Conservation (phyloP, 2,113 vertebrate genomes). For the Halcyon malimbica region DNA sequence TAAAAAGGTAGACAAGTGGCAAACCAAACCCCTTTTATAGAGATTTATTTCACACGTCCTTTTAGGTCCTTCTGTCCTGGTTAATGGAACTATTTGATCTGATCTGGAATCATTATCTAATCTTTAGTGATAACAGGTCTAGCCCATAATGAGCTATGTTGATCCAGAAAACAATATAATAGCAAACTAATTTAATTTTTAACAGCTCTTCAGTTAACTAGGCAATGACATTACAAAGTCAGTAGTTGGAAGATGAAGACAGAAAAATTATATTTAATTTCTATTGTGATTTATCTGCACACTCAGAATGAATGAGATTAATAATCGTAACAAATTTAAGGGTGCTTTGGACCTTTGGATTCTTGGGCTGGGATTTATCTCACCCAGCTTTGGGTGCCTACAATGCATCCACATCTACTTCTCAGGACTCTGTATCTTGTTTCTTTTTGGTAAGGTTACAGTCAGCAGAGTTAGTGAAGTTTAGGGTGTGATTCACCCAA, state of each 20-base stretch:
- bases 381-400: not conserved
- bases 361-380: not conserved
- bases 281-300: not conserved
- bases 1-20: not conserved
- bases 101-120: not conserved
- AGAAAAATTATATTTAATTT: not conserved
- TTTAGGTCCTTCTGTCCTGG: not conserved
- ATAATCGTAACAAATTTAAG: not conserved
- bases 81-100: not conserved
- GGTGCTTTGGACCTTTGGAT: not conserved
- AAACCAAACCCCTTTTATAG: not conserved
- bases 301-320: not conserved
- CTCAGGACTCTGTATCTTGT: not conserved
- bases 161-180: not conserved
- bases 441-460: not conserved
- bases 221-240: not conserved
- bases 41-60: not conserved
- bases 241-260: not conserved
- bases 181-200: not conserved
- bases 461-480: not conserved
- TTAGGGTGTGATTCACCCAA: not conserved
- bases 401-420: not conserved
- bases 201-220: slow-evolving; percentile 16
- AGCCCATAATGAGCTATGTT: not conserved
- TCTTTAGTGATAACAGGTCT: not conserved